Base-by-base conservation (phyloP, 2,888 invertebrate species). In the Drosophila incognita region DNA sequence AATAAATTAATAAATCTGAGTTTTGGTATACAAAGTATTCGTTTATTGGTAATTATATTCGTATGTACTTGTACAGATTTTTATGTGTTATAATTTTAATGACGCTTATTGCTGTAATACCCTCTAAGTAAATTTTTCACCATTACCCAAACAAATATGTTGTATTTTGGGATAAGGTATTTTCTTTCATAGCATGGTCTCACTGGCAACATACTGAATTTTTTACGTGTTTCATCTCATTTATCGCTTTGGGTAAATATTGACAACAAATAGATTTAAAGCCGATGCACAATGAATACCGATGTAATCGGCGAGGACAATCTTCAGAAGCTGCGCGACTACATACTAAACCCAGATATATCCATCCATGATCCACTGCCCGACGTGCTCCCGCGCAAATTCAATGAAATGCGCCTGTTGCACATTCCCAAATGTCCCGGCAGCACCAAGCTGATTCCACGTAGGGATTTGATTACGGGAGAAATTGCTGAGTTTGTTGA, bases 381-480 rank as follows among this genome's bases (percentile, higher is more conserved):
- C 4, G 88, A 91, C 68, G 82, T 93, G 18, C 74, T 93, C 66
- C 88, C 90, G 8, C 87, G 93, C 6, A 81, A 84, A 70, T 91
- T 81, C 29, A 87, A 92, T 66, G 88, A 81, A 62, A 77, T 83
- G 76, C 91, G 91, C 53, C 79, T 92, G 36, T 78, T 92, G 69
- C 75, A 92, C 69, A 66, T 91, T 18, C 92, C 93, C 0, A 79
- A 71, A 58, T 89, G 91, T 24, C 69, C 90, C 6, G 90, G 90
- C 0, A 92, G 90, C 68, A 93, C 93, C 4, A 93, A 91, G 67
- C 63, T 93, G 31, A 81, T 89, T 27, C 92, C 93, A 27, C 90
- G 92, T 59, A 94, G 98, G 82, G 96, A 98, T 92, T 95, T 95
- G 1, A 94, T 95, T 36, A 97, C 96, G 1, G 98, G 98, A 7